Evolutionary conservation across 1,140 invertebrate species (phyloP).

Genomic region (honey bee (Apis mellifera)): Amel_HAv3.1 CM009943.2:8751501-8752000

Average conservation of each 20-base stretch:
- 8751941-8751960: neutral
- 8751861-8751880: too few relatives aligned
- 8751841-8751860: too few relatives aligned
- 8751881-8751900: neutral
- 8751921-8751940: neutral
- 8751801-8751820: neutral
- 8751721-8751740: neutral
- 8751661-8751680: conserved; percentile 65
- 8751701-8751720: neutral
- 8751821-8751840: neutral
- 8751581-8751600: conserved; percentile 52
- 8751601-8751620: conserved; percentile 70
- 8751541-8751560: conserved; percentile 71
- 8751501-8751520: conserved; percentile 45
- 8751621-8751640: conserved; percentile 72
- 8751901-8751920: neutral
- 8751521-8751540: conserved; percentile 65
- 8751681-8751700: conserved; percentile 5
- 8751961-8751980: too few relatives aligned
- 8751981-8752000: too few relatives aligned
- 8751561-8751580: conserved; percentile 63
- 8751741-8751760: conserved; percentile 11
- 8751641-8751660: conserved; percentile 69
- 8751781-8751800: neutral
- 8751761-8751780: conserved; percentile 10